phyloP scores from a whole-genome alignment of 2,888 invertebrate genomes.

The Drosophila atroscutellata region DNA sequence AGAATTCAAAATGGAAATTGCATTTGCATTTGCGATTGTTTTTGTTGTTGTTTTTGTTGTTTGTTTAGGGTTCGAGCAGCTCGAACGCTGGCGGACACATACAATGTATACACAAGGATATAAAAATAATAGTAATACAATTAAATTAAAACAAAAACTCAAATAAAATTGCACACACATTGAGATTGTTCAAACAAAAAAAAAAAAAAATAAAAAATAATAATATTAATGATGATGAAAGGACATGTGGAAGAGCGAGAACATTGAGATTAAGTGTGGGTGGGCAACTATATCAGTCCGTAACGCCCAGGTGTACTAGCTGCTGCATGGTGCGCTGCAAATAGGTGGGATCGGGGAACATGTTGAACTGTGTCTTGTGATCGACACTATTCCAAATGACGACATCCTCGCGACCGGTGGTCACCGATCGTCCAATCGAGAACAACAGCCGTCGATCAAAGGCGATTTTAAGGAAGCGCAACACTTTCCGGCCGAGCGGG shows the following conservation, averaged over 20 bases:
- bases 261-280: slow-evolving; percentile 7
- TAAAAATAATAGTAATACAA: slow-evolving; percentile 38
- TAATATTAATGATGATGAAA: slow-evolving; percentile 3
- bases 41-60: neutral
- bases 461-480: slow-evolving; percentile 91
- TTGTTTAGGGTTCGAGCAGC: slow-evolving; percentile 72
- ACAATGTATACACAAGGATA: slow-evolving; percentile 26
- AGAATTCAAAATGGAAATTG: slow-evolving; percentile 57
- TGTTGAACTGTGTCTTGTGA: slow-evolving; percentile 92
- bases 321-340: slow-evolving; percentile 87
- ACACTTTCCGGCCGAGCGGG: slow-evolving; percentile 91
- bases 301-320: slow-evolving; percentile 85
- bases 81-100: slow-evolving; percentile 59
- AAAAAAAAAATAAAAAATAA: slow-evolving; percentile 2
- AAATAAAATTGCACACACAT: slow-evolving; percentile 80
- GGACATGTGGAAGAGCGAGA: slow-evolving; percentile 54
- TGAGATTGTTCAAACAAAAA: slow-evolving; percentile 58
- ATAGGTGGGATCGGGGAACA: slow-evolving; percentile 92
- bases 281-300: slow-evolving; percentile 73
- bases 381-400: slow-evolving; percentile 96
- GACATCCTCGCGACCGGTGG: slow-evolving; percentile 95
- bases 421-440: slow-evolving; percentile 93
- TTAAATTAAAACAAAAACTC: slow-evolving; percentile 50
- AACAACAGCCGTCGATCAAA: slow-evolving; percentile 94
- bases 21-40: slow-evolving; percentile 42